These are phyloP conservation scores for Paraplagusia blochii DNA, from an alignment of 2,113 vertebrate species.

Conservation along the genomic window DNA sequence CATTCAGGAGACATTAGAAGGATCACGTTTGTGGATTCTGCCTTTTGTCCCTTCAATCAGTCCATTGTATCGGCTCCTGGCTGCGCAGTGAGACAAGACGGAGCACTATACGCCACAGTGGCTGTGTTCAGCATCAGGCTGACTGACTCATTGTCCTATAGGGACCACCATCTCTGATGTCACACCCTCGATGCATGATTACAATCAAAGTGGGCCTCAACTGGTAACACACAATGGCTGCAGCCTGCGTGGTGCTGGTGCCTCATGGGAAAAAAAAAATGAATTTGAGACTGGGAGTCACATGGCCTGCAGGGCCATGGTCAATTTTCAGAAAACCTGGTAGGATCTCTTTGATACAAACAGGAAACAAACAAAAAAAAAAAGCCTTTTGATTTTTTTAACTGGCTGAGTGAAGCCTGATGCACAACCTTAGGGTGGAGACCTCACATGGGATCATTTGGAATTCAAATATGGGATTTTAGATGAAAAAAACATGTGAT, in stretches of 20 bases:
- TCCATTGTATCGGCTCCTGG: slow-evolving; percentile 32
- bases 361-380: too few relatives aligned
- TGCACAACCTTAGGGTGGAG: too few relatives aligned
- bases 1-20: slow-evolving; percentile 21
- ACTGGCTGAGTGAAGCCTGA: too few relatives aligned
- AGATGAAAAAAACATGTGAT: too few relatives aligned
- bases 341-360: not conserved
- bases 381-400: too few relatives aligned
- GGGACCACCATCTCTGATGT: slow-evolving; percentile 52
- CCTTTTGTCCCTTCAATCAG: slow-evolving; percentile 12
- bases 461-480: too few relatives aligned
- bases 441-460: too few relatives aligned
- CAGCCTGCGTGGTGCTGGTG: slow-evolving; percentile 26
- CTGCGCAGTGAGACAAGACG: slow-evolving; percentile 22
- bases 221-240: slow-evolving; percentile 18
- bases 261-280: slow-evolving; percentile 9
- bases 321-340: not conserved
- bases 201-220: slow-evolving; percentile 41
- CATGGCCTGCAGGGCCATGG: slow-evolving; percentile 15
- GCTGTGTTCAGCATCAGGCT: slow-evolving; percentile 33
- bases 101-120: slow-evolving; percentile 28
- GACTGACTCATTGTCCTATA: slow-evolving; percentile 50
- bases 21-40: slow-evolving; percentile 34
- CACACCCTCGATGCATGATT: slow-evolving; percentile 30
- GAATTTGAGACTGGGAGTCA: slow-evolving; percentile 34